phyloP scores from a whole-genome alignment of 1,140 invertebrate genomes.

The Anoplolepis gracilipes region DNA sequence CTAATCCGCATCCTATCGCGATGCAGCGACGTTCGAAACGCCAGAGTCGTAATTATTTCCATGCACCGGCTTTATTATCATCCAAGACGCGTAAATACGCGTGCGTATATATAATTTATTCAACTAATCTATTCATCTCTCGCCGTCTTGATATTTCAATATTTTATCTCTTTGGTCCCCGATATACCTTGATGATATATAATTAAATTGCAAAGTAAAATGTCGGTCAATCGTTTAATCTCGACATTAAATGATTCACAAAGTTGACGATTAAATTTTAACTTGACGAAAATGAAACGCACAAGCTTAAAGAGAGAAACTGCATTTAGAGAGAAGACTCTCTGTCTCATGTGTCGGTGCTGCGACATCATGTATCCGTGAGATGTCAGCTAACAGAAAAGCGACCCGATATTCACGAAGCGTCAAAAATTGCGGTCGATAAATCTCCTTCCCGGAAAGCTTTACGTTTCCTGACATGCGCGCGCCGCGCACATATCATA shows the following conservation, averaged over 20 bases:
- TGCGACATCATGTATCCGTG: constrained; percentile 39
- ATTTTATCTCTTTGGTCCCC: neutral
- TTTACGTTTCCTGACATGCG: constrained; percentile 46
- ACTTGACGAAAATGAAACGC: neutral
- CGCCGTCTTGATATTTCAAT: neutral
- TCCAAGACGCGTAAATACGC: constrained; percentile 28
- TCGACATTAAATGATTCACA: neutral
- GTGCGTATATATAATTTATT: constrained; percentile 29
- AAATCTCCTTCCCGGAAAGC: constrained; percentile 43
- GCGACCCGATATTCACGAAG: constrained; percentile 43
- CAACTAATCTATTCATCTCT: neutral
- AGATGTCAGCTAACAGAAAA: constrained; percentile 56
- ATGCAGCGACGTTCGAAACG: constrained; percentile 28
- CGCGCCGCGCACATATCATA: constrained; percentile 47
- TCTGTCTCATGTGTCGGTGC: neutral
- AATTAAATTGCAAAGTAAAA: constrained; percentile 35
- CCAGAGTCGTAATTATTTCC: constrained; percentile 50
- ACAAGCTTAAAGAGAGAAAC: neutral
- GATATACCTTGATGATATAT: neutral
- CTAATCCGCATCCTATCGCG: constrained; percentile 42
- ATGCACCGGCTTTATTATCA: constrained; percentile 13
- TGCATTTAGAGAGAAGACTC: too few species aligned
- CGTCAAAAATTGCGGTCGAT: constrained; percentile 58
- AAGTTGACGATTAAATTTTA: neutral
- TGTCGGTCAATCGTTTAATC: neutral